Base-by-base conservation (phyloP, 2,113 vertebrate species). In the Pterophyllum scalare region DNA sequence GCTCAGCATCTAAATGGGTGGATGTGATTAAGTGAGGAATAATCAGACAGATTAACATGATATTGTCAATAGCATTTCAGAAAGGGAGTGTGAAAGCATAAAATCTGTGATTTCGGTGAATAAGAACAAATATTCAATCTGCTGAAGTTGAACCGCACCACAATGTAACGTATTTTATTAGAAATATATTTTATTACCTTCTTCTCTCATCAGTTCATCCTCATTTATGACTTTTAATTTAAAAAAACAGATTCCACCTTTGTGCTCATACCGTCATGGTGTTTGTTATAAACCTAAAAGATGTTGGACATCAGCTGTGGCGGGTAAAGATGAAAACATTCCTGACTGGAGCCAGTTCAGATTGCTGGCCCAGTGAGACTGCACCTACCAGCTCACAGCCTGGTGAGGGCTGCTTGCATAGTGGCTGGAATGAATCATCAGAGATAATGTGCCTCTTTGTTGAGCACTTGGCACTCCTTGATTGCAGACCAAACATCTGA, bases 401-500 rank as follows among this genome's bases (percentile, higher is more conserved):
- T 86, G 86, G 82, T 83, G 85, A 91, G 75, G 80, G 28, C 78
- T 81, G 77, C 75, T 87, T 67, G 65, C 86, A 82, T 75, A 87
- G 77, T 83, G 90, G 80, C 85, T 89, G 81, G 79, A 87, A 92
- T 85, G 84, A 92, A 91, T 94, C 89, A 93, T 90, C 76, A 40
- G 46, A 57, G 60, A 91, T 92, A 90, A 94, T 92, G 89, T 76
- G 90, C 65, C 80, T 89, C 91, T 92, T 91, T 93, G 89, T 93
- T 92, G 64, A 89, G 90, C 31, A 89, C 84, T 91, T 95, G 92
- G 91, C 94, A 85, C 54, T 1, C 43, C 74, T 19, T 11, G 15
- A 43, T 31, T 67, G 81, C 79, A 88, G 91, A 92, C 89, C 86
- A 93, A 92, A 94, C 87, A 94, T 89, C 85, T 90, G 83, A 89